Evolutionary conservation across 2,113 vertebrate genomes (phyloP), one percentile per base, ranked within the genome.

Genomic region (Clinocottus analis): DNA sequence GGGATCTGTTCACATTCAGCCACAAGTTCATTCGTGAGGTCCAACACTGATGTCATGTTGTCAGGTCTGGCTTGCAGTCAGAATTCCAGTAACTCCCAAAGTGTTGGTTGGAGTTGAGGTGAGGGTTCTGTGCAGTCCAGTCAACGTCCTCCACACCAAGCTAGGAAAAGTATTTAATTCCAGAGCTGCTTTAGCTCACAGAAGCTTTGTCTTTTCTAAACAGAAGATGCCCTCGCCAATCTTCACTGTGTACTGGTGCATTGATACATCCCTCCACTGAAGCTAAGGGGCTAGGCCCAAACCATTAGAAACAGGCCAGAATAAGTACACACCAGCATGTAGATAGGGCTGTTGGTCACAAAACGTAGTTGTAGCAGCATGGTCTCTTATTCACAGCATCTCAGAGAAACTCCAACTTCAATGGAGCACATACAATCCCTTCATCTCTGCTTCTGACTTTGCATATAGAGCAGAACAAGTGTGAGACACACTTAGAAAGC

Each of bases 371-470:
- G 33, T 1, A 23, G 41, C 1, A 12, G 23, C 4, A n/a, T 56
- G 43, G 10, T 16, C 19, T 45, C 12, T 37, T 12, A 45, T 56
- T 47, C 25, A 66, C 23, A 62, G 17, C 35, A 51, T 25, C 39
- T 71, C 25, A 9, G 63, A 63, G 39, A 17, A 63, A 41, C n/a
- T 60, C 53, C 27, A 33, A 72, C 61, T 29, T 72, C 66, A 68
- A 11, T 29, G 35, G 21, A 76, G 72, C 19, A 45, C 25, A 71
- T 79, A 23, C 68, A 31, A 61, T 65, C 35, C n/a, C 3, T 70
- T 80, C 66, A 67, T 77, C 63, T 51, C 13, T 60, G 27, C 51
- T 7, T 87, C 33, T 56, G 41, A 75, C 69, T 59, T 29, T 56
- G 55, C 60, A 83, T 64, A 60, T 61, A 64, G 67, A 69, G 4